phyloP scores from a whole-genome alignment of 2,888 invertebrate genomes.

The Metopia argyrocephala region DNA sequence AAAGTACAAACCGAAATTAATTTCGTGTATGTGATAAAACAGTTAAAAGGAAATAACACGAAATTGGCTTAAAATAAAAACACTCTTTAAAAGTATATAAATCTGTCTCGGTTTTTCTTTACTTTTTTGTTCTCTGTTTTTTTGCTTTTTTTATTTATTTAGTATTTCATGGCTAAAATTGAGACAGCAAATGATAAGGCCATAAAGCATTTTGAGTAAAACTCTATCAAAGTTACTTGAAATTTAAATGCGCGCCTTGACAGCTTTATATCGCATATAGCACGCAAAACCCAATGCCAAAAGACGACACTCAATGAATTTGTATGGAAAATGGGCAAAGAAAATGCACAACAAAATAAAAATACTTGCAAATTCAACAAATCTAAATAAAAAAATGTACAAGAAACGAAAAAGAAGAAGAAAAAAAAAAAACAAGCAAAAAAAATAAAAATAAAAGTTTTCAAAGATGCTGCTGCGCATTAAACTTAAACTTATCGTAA shows the following conservation, averaged over 20 bases:
- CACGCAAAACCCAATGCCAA: conserved; percentile 58
- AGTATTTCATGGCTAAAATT: conserved; percentile 54
- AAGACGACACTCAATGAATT: background rate
- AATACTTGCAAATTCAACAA: background rate
- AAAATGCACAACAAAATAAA: background rate
- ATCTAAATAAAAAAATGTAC: background rate
- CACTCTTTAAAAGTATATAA: conserved; percentile 25
- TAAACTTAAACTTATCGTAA: conserved; percentile 53
- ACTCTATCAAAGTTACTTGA: conserved; percentile 55
- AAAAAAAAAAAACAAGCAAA: background rate
- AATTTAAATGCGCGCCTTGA: conserved; percentile 65
- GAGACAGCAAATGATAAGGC: conserved; percentile 57
- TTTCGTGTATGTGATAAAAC: conserved; percentile 52
- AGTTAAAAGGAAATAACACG: conserved; percentile 48
- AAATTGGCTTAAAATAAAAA: conserved; percentile 6
- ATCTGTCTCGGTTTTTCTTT: conserved; percentile 1
- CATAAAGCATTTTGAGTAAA: conserved; percentile 58
- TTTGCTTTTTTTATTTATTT: conserved; percentile 32
- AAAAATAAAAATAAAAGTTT: background rate
- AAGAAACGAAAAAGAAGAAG: background rate
- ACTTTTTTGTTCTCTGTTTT: background rate
- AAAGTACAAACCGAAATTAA: conserved; percentile 13
- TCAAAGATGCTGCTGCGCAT: conserved; percentile 32
- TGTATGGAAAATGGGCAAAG: conserved; percentile 3
- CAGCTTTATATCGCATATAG: conserved; percentile 64